Conservation (phyloP, 2,888 invertebrate genomes). For the Zelleria hepariella region DNA sequence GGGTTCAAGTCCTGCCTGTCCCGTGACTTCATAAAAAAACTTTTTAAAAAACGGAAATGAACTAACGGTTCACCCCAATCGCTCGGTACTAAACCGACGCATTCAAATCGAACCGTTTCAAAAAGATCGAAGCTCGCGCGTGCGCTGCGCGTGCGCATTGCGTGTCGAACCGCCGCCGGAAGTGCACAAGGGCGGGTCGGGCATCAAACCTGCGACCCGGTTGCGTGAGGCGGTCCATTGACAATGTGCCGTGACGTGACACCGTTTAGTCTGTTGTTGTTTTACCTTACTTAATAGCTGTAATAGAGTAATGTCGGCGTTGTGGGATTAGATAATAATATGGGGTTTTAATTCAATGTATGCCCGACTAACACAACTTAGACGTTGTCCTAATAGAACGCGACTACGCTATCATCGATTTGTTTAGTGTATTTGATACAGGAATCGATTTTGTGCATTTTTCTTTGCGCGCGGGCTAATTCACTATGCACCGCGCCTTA, state of each 20-base stretch:
- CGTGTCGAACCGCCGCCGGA: slow-evolving; percentile 23
- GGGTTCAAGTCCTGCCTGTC: no score
- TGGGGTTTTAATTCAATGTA: neutral
- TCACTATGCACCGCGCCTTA: no score
- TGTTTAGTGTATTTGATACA: no score
- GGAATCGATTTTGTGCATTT: no score
- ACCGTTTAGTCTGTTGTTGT: neutral
- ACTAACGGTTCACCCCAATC: neutral
- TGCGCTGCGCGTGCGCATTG: slow-evolving; percentile 4
- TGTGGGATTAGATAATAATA: neutral
- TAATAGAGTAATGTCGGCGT: neutral
- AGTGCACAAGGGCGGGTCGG: slow-evolving; percentile 25
- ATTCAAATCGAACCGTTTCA: neutral
- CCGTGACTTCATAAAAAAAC: no score
- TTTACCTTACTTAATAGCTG: neutral
- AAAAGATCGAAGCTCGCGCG: neutral
- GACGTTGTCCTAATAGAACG: no score
- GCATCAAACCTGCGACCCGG: slow-evolving; percentile 13
- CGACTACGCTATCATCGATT: no score
- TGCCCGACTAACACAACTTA: neutral
- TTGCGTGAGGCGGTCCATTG: neutral
- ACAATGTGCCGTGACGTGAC: neutral
- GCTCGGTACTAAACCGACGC: neutral
- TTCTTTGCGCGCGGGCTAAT: no score
- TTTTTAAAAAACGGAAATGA: neutral